These are phyloP conservation scores for Catocala nupta DNA, from an alignment of 2,888 invertebrate genomes.

Conservation along the genomic window DNA sequence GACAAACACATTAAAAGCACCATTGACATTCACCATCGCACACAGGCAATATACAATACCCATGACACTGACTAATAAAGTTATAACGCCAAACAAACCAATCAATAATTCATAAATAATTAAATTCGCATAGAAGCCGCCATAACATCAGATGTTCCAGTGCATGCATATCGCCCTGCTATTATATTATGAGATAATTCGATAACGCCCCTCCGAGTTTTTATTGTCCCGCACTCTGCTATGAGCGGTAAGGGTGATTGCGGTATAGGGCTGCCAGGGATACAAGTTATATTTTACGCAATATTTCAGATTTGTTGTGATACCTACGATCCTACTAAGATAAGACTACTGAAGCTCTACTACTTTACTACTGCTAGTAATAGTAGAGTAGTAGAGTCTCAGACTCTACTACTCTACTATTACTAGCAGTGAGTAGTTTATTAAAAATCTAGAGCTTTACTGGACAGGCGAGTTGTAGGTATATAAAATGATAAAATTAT, in stretches of 20 bases:
- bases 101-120: conserved; percentile 66
- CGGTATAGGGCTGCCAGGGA: conserved; percentile 59
- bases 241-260: conserved; percentile 49
- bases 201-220: conserved; percentile 73
- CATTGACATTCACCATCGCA: too few species aligned
- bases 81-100: conserved; percentile 29
- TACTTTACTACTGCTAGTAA: too few species aligned
- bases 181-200: conserved; percentile 79
- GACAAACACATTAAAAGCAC: too few species aligned
- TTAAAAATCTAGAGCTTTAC: too few species aligned
- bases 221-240: conserved; percentile 67
- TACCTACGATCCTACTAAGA: too few species aligned
- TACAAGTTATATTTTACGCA: conserved; percentile 5
- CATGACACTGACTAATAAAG: conserved; percentile 10
- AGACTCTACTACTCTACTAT: too few species aligned
- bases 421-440: too few species aligned
- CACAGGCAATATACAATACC: neutral
- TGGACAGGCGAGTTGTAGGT: too few species aligned
- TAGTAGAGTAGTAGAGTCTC: too few species aligned
- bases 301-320: too few species aligned
- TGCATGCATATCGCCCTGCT: conserved; percentile 64
- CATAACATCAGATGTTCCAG: conserved; percentile 71
- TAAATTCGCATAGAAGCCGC: conserved; percentile 64
- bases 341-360: too few species aligned
- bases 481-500: too few species aligned